Percentiles rank a stretch among this genome's conserved stretches.
Conservation (phyloP, 1,140 invertebrate genomes). For the Heliothis virescens region DNA sequence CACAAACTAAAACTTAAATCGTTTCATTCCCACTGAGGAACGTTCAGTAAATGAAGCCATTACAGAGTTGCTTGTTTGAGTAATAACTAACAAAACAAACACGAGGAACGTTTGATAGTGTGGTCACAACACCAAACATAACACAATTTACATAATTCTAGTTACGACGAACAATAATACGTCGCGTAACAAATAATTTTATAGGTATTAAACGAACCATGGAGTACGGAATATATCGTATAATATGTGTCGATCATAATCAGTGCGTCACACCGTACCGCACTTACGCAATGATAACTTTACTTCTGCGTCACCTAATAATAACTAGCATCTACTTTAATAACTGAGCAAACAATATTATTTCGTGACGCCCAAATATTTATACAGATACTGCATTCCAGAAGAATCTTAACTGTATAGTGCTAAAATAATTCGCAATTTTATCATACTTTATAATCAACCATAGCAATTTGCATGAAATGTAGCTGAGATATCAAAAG, state of each 20-base stretch:
- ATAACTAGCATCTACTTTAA: conserved; percentile 17
- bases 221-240: conserved; percentile 3
- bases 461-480: too few species aligned
- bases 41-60: not conserved
- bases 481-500: too few species aligned
- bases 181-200: conserved; percentile 17
- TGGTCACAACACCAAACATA: conserved; percentile 11
- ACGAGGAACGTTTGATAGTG: conserved; percentile 34
- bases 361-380: not conserved
- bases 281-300: conserved; percentile 18
- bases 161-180: conserved; percentile 1
- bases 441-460: too few species aligned
- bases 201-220: conserved; percentile 1
- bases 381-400: not conserved
- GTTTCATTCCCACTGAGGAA: not conserved
- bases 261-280: conserved; percentile 12
- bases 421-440: too few species aligned
- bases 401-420: too few species aligned
- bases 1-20: too few species aligned
- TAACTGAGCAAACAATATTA: conserved; percentile 10
- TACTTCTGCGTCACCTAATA: conserved; percentile 7
- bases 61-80: not conserved
- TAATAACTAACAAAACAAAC: conserved; percentile 21
- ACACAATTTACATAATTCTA: conserved; percentile 20
- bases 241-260: conserved; percentile 10